Base-by-base conservation (phyloP, 2,797 vertebrate species). In the Leptatherina wallacei region DNA sequence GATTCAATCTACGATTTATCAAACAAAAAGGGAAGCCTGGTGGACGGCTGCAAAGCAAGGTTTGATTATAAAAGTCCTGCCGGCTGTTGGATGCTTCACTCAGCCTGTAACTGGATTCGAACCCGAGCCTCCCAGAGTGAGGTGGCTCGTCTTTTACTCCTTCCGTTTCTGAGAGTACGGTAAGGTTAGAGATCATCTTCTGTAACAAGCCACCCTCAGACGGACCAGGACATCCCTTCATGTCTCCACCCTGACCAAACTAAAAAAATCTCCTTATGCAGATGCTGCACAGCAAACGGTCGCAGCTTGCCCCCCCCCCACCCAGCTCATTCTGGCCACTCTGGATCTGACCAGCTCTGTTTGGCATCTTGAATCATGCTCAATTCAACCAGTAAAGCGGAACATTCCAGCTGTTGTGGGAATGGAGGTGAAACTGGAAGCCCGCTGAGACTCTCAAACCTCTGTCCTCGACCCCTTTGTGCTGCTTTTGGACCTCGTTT, bases 41-140 rank as follows among this genome's bases (percentile, higher is more conserved):
- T 71, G 27, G 16, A 24, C 59, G n/a, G 61, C 63, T 70, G 74
- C 73, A 0, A 10, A n/a, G 32, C 20, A 62, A 49, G 36, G 65
- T 69, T 33, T 86, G 67, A 84, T 84, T 83, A 32, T 18, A 88
- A 91, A 89, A 89, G 88, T 83, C 82, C 84, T 13, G 0, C 60
- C 44, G 58, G 27, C 73, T 65, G 72, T 55, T 54, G 76, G 70
- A 61, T 72, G 73, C 59, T 80, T 77, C 33, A 65, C 47, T 68
- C 33, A 8, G 70, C 63, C 64, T 52, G 67, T 64, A 42, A 71
- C 64, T 14, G 9, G 0, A 20, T 55, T 55, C 32, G 29, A 64
- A 63, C 38, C 66, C 8, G 51, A 66, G 56, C 47, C 59, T 73
- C 74, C 65, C 38, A 65, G 29, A 11, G 65, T 11, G 60, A 81